Evolutionary conservation across 1,140 invertebrate genomes (phyloP).

Genomic region (Phenacoccus solenopsis): DNA sequence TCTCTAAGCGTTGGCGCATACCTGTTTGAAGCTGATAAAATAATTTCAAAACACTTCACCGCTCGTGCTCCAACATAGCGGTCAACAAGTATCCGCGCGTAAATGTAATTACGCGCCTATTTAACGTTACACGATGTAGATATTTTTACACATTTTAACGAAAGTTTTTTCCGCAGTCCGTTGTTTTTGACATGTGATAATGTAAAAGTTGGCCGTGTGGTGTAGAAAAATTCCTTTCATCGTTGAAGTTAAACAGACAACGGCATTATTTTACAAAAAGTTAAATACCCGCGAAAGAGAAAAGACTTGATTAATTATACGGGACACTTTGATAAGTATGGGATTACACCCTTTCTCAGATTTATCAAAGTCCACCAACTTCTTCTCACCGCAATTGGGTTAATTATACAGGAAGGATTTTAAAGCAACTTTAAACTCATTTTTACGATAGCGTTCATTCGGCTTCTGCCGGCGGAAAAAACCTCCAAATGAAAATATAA

Average conservation of each 20-base stretch:
- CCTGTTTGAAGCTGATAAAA: too few species aligned
- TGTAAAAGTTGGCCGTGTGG: not conserved
- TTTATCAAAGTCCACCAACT: slow-evolving; percentile 6
- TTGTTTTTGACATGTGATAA: slow-evolving; percentile 2
- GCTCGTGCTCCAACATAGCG: too few species aligned
- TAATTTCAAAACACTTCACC: too few species aligned
- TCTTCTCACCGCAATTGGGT: not conserved
- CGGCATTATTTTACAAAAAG: slow-evolving; percentile 11
- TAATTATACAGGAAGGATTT: slow-evolving; percentile 3
- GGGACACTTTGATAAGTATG: not conserved
- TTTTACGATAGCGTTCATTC: not conserved
- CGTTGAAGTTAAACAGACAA: slow-evolving; percentile 11
- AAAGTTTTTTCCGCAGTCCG: not conserved
- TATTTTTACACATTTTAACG: not conserved
- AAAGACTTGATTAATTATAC: slow-evolving; percentile 11
- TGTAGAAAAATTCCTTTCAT: not conserved
- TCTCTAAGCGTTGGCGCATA: too few species aligned
- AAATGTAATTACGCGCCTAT: too few species aligned
- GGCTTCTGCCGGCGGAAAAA: too few species aligned
- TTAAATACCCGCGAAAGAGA: slow-evolving; percentile 7
- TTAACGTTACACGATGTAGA: too few species aligned
- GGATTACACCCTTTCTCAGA: slow-evolving; percentile 13
- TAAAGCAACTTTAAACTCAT: not conserved
- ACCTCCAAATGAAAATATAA: too few species aligned
- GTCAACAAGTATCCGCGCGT: too few species aligned